Percentiles rank a stretch among this genome's conserved stretches.
phyloP scores from a whole-genome alignment of 2,797 vertebrate species.

The Pseudochaenichthys georgianus region DNA sequence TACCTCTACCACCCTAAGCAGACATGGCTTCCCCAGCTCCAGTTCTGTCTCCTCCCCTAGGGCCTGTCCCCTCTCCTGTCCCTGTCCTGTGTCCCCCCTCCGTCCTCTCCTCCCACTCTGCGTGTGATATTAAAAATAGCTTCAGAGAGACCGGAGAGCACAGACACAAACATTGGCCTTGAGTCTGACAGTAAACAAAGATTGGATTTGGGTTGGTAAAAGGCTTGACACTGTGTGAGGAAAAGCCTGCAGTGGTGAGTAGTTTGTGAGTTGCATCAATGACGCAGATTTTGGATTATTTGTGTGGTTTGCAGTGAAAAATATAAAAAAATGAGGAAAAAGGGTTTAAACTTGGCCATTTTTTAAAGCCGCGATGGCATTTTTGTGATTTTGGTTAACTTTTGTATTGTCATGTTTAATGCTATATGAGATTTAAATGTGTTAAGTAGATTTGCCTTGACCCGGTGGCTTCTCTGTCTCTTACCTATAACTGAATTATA shows the following conservation, averaged over 20 bases:
- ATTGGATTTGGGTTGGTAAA: conserved; percentile 30
- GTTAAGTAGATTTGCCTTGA: background rate
- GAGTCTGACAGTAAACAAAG: conserved; percentile 62
- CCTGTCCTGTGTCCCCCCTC: conserved; percentile 55
- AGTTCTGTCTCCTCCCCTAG: conserved; percentile 55
- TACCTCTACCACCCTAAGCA: conserved; percentile 29
- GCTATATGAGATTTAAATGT: background rate
- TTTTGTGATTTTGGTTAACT: background rate
- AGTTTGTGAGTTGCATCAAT: conserved; percentile 25
- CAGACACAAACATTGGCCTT: conserved; percentile 63
- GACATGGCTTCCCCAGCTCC: conserved; percentile 72
- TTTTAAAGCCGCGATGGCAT: background rate
- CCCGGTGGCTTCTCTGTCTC: background rate
- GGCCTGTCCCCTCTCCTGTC: conserved; percentile 42
- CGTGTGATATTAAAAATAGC: conserved; percentile 72
- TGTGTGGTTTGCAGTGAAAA: background rate
- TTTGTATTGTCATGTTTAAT: background rate
- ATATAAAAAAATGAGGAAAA: too few relatives aligned
- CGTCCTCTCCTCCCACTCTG: conserved; percentile 50
- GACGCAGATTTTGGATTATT: conserved; percentile 13
- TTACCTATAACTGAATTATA: background rate
- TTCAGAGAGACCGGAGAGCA: conserved; percentile 57
- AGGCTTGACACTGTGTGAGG: conserved; percentile 34
- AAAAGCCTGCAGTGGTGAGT: conserved; percentile 70
- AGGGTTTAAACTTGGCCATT: background rate